Evolutionary conservation across 1,140 invertebrate genomes (phyloP), one percentile per base, ranked within the genome.

Genomic region (Drosophila funebris): DNA sequence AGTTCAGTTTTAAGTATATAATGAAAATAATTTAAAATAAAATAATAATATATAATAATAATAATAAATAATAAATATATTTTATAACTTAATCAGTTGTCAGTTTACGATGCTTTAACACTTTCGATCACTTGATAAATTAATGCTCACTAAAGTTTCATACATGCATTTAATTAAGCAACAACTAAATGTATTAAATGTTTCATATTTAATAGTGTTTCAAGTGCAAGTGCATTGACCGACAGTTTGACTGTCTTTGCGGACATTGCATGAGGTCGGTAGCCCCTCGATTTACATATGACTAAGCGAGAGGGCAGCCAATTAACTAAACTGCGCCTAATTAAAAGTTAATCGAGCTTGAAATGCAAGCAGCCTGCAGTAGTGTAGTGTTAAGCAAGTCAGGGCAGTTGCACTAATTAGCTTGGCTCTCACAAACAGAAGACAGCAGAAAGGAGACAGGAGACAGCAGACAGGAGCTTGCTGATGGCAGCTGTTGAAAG

Each of bases 261-360:
- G 57, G 48, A 67, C 68, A 76, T 52, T 46, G 31, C 24, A 58
- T 43, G 44, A 24, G 53, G 70, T 41, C 14, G 11, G 3, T 22
- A 24, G 60, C 29, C 53, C 53, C 67, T 39, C 24, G 52, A 84
- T 84, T 83, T 80, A 64, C 80, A 84, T 85, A 66, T 54, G 57
- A 18, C 22, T 37, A 39, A 33, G 52, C 6, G 27, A 52, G 7
- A 5, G 58, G 39, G 9, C 56, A 56, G 62, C 67, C 78, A 82
- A 87, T 88, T 87, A 73, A 78, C 68, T 79, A 88, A 87, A 82
- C 72, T 79, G 71, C 75, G 64, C 61, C 62, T 78, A 81, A 88
- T 88, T 73, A 79, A 79, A 78, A 83, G 37, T 88, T 88, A 83
- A 88, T 88, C 75, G 83, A 78, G 83, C 83, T 88, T 88, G 83